phyloP scores from a whole-genome alignment of 2,888 invertebrate species.

The Caenorhabditis virilis region DNA sequence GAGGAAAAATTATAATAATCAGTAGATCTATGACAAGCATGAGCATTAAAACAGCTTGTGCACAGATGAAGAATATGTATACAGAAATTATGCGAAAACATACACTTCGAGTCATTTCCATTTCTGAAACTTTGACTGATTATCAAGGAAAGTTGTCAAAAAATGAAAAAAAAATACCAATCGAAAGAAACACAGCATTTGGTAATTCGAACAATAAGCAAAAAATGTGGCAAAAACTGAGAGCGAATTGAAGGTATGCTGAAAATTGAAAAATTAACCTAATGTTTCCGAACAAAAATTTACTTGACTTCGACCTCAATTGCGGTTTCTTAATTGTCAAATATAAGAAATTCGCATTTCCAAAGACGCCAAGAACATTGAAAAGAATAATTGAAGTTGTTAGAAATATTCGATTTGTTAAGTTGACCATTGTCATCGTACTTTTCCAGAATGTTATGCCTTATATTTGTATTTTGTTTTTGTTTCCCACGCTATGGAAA shows the following conservation, averaged over 20 bases:
- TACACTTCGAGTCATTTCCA: neutral
- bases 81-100: slow-evolving; percentile 20
- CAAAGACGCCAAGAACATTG: slow-evolving; percentile 5
- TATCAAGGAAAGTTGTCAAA: no score
- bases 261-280: neutral
- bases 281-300: neutral
- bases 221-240: slow-evolving; percentile 17
- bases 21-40: slow-evolving; percentile 32
- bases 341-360: slow-evolving; percentile 2
- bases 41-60: slow-evolving; percentile 26
- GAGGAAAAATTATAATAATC: slow-evolving; percentile 16
- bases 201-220: slow-evolving; percentile 28
- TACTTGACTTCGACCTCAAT: slow-evolving; percentile 6
- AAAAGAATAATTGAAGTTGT: slow-evolving; percentile 4
- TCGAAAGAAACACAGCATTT: slow-evolving; percentile 24
- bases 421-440: no score
- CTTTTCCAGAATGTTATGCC: no score
- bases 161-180: no score
- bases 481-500: no score
- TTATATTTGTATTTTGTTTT: no score
- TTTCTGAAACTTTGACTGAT: no score
- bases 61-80: slow-evolving; percentile 34
- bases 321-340: neutral
- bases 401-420: no score
- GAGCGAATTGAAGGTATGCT: slow-evolving; percentile 7